These are phyloP conservation scores for Drosophila austrosaltans DNA, from an alignment of 2,888 invertebrate genomes.

Conservation along the genomic window DNA sequence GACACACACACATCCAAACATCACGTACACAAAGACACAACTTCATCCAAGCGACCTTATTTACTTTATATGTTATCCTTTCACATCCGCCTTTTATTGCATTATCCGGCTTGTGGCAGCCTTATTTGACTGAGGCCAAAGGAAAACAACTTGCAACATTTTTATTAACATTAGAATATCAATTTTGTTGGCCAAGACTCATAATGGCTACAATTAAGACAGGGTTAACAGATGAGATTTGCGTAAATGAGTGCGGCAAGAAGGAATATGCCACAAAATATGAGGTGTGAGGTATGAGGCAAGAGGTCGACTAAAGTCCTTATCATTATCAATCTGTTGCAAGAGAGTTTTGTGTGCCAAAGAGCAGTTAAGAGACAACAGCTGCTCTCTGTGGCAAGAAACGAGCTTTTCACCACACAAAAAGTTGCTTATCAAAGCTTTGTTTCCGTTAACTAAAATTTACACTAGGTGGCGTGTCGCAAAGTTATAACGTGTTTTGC, in stretches of 20 bases:
- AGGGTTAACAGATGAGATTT: slow-evolving; percentile 38
- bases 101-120: slow-evolving; percentile 50
- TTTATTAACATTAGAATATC: slow-evolving; percentile 57
- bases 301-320: slow-evolving; percentile 21
- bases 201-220: slow-evolving; percentile 65
- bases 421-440: slow-evolving; percentile 21
- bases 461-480: slow-evolving; percentile 28
- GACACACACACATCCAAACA: slow-evolving; percentile 30
- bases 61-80: slow-evolving; percentile 35
- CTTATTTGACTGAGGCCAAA: slow-evolving; percentile 31
- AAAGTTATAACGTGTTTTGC: not conserved
- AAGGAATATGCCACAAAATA: not conserved
- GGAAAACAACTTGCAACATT: slow-evolving; percentile 53
- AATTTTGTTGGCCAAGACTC: slow-evolving; percentile 39
- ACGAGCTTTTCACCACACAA: slow-evolving; percentile 36
- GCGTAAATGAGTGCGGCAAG: not conserved
- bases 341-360: slow-evolving; percentile 31
- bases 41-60: slow-evolving; percentile 41
- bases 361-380: not conserved
- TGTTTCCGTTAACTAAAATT: not conserved
- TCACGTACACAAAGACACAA: slow-evolving; percentile 18
- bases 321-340: slow-evolving; percentile 63
- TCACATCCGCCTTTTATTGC: slow-evolving; percentile 47
- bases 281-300: not conserved
- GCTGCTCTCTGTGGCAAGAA: not conserved